These are phyloP conservation scores for Synanthedon vespiformis DNA, from an alignment of 2,888 invertebrate genomes.

Conservation along the genomic window DNA sequence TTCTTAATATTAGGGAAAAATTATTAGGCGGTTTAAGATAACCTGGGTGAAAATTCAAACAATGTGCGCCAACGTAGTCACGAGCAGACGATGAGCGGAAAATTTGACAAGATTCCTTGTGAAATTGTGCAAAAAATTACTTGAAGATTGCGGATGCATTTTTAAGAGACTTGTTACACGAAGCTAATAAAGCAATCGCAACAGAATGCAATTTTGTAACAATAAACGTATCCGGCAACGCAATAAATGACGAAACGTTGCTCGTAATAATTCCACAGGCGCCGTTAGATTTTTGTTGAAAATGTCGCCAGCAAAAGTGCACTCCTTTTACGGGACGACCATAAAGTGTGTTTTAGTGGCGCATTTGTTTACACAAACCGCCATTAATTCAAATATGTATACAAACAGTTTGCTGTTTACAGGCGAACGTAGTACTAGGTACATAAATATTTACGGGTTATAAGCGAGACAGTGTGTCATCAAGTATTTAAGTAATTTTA, in stretches of 20 bases:
- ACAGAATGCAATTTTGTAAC: too few species aligned
- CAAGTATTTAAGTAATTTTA: conserved; percentile 57
- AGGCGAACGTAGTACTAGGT: conserved; percentile 10
- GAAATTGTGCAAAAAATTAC: too few species aligned
- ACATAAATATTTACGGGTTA: conserved; percentile 37
- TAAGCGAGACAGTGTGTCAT: conserved; percentile 24
- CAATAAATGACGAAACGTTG: not conserved
- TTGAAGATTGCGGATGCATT: too few species aligned
- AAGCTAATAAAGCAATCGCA: too few species aligned
- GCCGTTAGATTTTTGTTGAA: not conserved
- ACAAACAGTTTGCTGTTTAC: conserved; percentile 33
- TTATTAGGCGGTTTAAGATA: too few species aligned
- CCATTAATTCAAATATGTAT: conserved; percentile 37
- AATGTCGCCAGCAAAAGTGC: not conserved
- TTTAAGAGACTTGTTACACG: too few species aligned
- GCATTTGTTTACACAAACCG: conserved; percentile 44
- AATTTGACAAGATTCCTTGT: too few species aligned
- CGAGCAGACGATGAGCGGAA: too few species aligned
- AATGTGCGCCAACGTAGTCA: too few species aligned
- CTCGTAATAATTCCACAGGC: not conserved
- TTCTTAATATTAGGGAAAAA: too few species aligned
- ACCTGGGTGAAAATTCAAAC: too few species aligned
- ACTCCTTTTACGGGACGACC: conserved; percentile 11
- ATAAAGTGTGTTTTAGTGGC: conserved; percentile 47
- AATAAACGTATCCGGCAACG: not conserved